Evolutionary conservation across 1,140 invertebrate genomes (phyloP).

Genomic region (Drosophila malerkotliana): DNA sequence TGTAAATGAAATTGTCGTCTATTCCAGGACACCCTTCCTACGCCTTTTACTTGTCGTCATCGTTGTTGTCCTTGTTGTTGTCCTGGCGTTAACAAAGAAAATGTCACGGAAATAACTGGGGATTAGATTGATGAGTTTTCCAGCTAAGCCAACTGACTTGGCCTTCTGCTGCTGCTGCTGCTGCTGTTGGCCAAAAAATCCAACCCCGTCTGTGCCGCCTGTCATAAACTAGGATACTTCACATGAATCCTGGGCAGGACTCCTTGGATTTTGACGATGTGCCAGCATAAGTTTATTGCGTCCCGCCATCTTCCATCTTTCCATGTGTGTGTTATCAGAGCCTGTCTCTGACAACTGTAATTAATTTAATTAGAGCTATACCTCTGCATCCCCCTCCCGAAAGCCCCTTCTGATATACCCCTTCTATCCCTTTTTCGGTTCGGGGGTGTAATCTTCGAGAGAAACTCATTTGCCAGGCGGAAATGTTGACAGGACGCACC

Average conservation of each 20-base stretch:
- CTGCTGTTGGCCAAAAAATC: conserved; percentile 20
- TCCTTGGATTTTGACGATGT: conserved; percentile 59
- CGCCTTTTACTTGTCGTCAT: conserved; percentile 51
- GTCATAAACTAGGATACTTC: conserved; percentile 54
- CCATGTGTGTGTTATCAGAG: conserved; percentile 55
- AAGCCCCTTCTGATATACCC: background rate
- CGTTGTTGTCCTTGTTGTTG: conserved; percentile 16
- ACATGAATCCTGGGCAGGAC: conserved; percentile 20
- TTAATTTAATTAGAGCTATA: conserved; percentile 73
- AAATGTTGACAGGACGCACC: conserved; percentile 49
- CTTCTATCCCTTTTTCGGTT: background rate
- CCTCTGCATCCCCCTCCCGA: background rate
- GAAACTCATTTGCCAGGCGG: conserved; percentile 51
- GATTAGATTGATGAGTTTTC: conserved; percentile 79
- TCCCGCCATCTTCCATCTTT: conserved; percentile 40
- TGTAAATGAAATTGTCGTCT: conserved; percentile 72
- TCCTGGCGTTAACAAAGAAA: conserved; percentile 66
- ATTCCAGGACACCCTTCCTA: conserved; percentile 16
- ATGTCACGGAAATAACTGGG: conserved; percentile 79
- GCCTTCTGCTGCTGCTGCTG: conserved; percentile 16
- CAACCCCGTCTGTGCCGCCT: conserved; percentile 6
- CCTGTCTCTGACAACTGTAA: conserved; percentile 68
- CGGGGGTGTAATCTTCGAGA: conserved; percentile 36
- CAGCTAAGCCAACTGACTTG: conserved; percentile 62
- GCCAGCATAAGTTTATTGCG: conserved; percentile 75